Base-by-base conservation (phyloP, 2,113 vertebrate species). In the Ceyx melanurus region DNA sequence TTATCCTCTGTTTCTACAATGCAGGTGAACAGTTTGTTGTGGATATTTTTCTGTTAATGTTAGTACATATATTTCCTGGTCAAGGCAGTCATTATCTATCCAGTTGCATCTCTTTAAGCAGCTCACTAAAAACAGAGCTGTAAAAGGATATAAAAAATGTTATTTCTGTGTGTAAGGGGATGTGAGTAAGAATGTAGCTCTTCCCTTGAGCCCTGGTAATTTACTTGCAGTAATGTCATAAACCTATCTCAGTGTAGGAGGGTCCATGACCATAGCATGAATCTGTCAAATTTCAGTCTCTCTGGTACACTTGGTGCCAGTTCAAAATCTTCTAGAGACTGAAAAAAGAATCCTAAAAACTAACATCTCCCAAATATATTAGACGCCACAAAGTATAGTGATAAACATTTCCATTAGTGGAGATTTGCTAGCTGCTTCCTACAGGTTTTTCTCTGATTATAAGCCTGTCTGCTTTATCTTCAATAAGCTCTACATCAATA, bases 231-330 rank as follows among this genome's bases (percentile, higher is more conserved):
- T 57, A 87, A 64, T 35, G 67, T 80, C 75, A 91, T 94, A 93
- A 96, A 92, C 84, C 60, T 92, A 72, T 91, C 85, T 92, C 33
- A 48, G 11, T 74, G 84, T 80, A 56, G 72, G 56, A 94, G 51
- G 50, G 18, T 93, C 28, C 60, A 74, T 28, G 92, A 92, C 53
- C 7, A 33, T 45, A 71, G 23, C 56, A 93, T 37, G 71, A 88
- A 92, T 92, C 78, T 89, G 67, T 82, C 94, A 88, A 87, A 82
- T 91, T 89, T 51, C 75, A 82, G 43, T 40, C 87, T 84, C 28
- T 79, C 56, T 80, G 56, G 40, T 79, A 48, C 20, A 66, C 29
- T 77, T 91, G 29, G 43, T 54, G 6, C 33, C 6, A 17, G 20
- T 80, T 92, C 37, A 85, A 94, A 84, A 74, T 50, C 45, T 92